These are phyloP conservation scores for Rhyacichthys aspro DNA, from an alignment of 2,797 vertebrate species.

Conservation along the genomic window DNA sequence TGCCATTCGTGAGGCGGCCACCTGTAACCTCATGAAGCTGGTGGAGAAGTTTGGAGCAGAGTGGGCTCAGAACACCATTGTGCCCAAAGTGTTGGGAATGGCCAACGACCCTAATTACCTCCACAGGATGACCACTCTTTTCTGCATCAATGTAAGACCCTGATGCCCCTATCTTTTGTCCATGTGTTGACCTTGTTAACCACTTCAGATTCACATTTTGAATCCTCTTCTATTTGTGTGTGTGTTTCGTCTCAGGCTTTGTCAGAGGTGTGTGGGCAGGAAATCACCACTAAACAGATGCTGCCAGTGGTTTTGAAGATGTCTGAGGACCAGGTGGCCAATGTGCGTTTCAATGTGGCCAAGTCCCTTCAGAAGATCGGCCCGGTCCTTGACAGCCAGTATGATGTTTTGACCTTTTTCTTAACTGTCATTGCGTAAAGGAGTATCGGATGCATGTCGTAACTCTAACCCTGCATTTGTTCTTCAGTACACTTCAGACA, in stretches of 20 bases:
- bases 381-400: constrained; percentile 87
- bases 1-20: constrained; percentile 91
- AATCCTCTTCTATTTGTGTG: neutral
- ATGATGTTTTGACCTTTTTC: constrained; percentile 42
- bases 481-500: constrained; percentile 82
- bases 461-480: neutral
- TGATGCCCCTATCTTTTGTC: too few species aligned
- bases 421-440: neutral
- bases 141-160: constrained; percentile 88
- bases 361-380: constrained; percentile 93
- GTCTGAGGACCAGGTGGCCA: constrained; percentile 93
- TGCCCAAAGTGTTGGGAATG: constrained; percentile 92
- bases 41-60: constrained; percentile 93
- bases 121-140: constrained; percentile 93
- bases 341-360: constrained; percentile 93
- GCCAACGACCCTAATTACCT: constrained; percentile 92
- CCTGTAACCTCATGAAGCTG: constrained; percentile 90
- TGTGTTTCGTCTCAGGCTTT: constrained; percentile 75
- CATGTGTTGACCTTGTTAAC: neutral
- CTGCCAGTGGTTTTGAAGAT: constrained; percentile 91
- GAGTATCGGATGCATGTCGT: neutral
- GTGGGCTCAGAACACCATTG: constrained; percentile 92
- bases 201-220: neutral
- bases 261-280: constrained; percentile 89
- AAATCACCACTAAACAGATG: constrained; percentile 94